phyloP scores from a whole-genome alignment of 2,888 invertebrate genomes.

The Ochropacha duplaris region DNA sequence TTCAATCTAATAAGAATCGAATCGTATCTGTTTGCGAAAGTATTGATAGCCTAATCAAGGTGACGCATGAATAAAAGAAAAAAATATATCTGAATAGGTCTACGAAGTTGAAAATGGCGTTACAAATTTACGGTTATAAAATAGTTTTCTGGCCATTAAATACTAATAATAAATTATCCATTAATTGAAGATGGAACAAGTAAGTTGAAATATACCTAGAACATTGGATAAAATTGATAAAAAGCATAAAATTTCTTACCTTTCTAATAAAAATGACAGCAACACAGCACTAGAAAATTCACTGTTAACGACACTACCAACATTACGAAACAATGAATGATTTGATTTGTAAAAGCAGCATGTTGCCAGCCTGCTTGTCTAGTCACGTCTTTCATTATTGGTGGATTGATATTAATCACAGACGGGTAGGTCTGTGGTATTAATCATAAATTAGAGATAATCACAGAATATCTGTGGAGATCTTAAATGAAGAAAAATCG shows the following conservation, averaged over 20 bases:
- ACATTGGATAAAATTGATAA: conserved; percentile 16
- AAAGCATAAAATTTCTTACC: conserved; percentile 63
- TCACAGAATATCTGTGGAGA: too few species aligned
- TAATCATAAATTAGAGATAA: too few species aligned
- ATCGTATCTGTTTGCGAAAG: conserved; percentile 12
- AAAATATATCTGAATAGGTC: conserved; percentile 62
- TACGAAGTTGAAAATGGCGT: conserved; percentile 78
- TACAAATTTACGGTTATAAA: conserved; percentile 56
- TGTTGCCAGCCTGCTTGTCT: conserved; percentile 25
- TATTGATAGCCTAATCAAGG: conserved; percentile 28
- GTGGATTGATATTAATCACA: too few species aligned
- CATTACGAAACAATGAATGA: conserved; percentile 25
- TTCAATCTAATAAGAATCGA: conserved; percentile 5
- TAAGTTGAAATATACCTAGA: conserved; percentile 12
- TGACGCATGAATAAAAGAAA: conserved; percentile 41
- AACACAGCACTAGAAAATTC: conserved; percentile 72
- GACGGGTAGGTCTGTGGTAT: too few species aligned
- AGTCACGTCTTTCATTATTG: too few species aligned
- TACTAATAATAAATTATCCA: conserved; percentile 2
- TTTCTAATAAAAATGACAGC: conserved; percentile 75
- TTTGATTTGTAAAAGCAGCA: conserved; percentile 12
- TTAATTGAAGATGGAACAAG: neutral
- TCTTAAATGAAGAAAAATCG: too few species aligned
- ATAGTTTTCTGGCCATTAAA: conserved; percentile 20
- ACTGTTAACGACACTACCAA: conserved; percentile 46